A percentile compares a stretch with the other conserved stretches of the same genome.
These are phyloP conservation scores for Adela reaumurella DNA, from an alignment of 2,888 invertebrate genomes.

Conservation along the genomic window DNA sequence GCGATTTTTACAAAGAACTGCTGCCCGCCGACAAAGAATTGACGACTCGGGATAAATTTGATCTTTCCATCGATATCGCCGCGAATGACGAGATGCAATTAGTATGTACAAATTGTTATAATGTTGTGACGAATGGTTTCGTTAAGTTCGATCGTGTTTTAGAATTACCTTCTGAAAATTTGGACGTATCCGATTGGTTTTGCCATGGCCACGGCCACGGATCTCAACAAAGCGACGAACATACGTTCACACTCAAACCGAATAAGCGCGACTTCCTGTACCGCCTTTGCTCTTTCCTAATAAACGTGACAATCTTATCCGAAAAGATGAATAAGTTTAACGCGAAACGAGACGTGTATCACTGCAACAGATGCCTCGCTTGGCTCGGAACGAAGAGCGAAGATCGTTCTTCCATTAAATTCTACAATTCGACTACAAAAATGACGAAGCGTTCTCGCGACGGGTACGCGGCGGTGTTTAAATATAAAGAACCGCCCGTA, in stretches of 20 bases:
- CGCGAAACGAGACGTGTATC: conserved; percentile 36
- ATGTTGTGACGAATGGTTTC: conserved; percentile 38
- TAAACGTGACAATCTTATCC: conserved; percentile 34
- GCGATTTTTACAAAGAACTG: conserved; percentile 45
- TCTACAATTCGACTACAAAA: conserved; percentile 57
- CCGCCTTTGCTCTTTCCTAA: conserved; percentile 50
- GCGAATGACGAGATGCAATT: conserved; percentile 26
- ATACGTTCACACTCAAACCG: conserved; percentile 31
- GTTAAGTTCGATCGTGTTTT: conserved; percentile 56
- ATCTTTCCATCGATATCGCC: conserved; percentile 25
- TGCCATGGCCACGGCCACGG: conserved; percentile 60
- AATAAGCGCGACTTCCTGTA: conserved; percentile 56
- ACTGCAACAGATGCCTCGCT: conserved; percentile 55
- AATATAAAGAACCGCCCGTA: conserved; percentile 9
- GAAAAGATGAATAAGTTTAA: conserved; percentile 45
- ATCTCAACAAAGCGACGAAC: conserved; percentile 16
- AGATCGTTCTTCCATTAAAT: conserved; percentile 31
- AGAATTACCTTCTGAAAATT: conserved; percentile 58
- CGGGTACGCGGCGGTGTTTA: conserved; percentile 14
- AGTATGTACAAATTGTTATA: conserved; percentile 37
- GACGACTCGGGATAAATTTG: neutral
- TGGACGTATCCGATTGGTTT: conserved; percentile 64
- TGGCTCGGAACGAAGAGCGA: conserved; percentile 54
- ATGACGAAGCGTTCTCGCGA: conserved; percentile 24
- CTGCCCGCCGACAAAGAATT: conserved; percentile 19